Conservation (phyloP, 1,140 invertebrate genomes). For the Drosophila athabasca region DNA sequence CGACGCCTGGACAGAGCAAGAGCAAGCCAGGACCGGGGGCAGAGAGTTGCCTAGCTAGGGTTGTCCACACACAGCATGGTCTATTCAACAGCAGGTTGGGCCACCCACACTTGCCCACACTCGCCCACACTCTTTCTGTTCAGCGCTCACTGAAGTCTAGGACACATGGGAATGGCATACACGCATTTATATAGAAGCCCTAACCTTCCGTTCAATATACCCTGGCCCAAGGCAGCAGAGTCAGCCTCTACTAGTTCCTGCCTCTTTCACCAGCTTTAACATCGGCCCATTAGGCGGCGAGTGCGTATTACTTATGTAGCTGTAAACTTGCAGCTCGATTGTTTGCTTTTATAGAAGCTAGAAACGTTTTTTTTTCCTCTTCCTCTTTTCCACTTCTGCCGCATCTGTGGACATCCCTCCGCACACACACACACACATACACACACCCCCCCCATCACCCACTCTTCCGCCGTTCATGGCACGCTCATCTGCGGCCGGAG, state of each 20-base stretch:
- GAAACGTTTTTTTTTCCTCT: conserved; percentile 33
- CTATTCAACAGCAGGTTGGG: not conserved
- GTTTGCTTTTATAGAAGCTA: conserved; percentile 48
- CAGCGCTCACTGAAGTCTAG: too few relatives aligned
- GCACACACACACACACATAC: too few relatives aligned
- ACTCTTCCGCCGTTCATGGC: not conserved
- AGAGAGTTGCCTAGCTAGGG: not conserved
- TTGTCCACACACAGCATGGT: conserved; percentile 10
- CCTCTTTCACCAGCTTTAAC: conserved; percentile 2
- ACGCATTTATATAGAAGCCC: too few relatives aligned
- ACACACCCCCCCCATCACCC: not conserved
- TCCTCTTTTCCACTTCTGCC: not conserved
- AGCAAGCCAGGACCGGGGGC: not conserved
- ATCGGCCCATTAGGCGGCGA: conserved; percentile 67
- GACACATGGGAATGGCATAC: too few relatives aligned
- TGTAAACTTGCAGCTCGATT: conserved; percentile 74
- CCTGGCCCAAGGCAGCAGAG: conserved; percentile 5
- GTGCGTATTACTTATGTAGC: conserved; percentile 75
- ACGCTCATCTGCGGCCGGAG: conserved; percentile 30
- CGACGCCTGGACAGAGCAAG: conserved; percentile 12
- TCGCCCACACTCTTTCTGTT: too few relatives aligned
- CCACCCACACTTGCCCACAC: too few relatives aligned
- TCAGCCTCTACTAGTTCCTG: conserved; percentile 18
- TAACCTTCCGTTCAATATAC: too few relatives aligned
- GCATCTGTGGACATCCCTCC: not conserved